Evolutionary conservation across 2,888 invertebrate genomes (phyloP), one percentile per base, ranked within the genome.

Genomic region (Cosmopolites sordidus): DNA sequence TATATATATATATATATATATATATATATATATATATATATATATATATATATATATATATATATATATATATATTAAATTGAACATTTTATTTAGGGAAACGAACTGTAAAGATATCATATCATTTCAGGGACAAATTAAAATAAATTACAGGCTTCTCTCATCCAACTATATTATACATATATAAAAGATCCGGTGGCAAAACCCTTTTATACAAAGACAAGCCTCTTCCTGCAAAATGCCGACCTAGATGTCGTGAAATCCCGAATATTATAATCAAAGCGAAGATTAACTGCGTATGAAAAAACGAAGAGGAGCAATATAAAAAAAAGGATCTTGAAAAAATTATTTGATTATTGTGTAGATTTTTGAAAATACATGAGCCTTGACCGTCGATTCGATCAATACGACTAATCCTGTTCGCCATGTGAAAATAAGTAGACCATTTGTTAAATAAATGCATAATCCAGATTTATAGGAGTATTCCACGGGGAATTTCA

Each of bases 401-500:
- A 22, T 22, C 8, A 22, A 22, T 22, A 22, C 8, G 22, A 3
- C 22, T 22, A 22, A 22, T 22, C 22, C 22, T 22, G 8, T 22
- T 22, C 8, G 22, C 22, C 22, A 22, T 3, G 22, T 22, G 22
- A 22, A 22, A 22, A 22, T 22, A 22, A 22, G 22, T 22, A 22
- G 22, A 22, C 22, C 12, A 33, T 33, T 33, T 33, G 12, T 33
- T 11, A 33, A 33, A 33, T 33, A 33, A 12, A 33, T 33, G 33
- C 33, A 33, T 33, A 33, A 33, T 33, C n/a, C n/a, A 33, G 33
- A 33, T 33, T 33, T 33, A 33, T 33, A 12, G 33, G n/a, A 12
- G n/a, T 33, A 12, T 12, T 33, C 33, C 33, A 33, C 11, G 12
- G 33, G 33, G 33, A 33, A 12, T 33, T 33, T 33, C 33, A 33